Evolutionary conservation across 2,797 vertebrate genomes (phyloP).

Genomic region (Sebastes dallii): DNA sequence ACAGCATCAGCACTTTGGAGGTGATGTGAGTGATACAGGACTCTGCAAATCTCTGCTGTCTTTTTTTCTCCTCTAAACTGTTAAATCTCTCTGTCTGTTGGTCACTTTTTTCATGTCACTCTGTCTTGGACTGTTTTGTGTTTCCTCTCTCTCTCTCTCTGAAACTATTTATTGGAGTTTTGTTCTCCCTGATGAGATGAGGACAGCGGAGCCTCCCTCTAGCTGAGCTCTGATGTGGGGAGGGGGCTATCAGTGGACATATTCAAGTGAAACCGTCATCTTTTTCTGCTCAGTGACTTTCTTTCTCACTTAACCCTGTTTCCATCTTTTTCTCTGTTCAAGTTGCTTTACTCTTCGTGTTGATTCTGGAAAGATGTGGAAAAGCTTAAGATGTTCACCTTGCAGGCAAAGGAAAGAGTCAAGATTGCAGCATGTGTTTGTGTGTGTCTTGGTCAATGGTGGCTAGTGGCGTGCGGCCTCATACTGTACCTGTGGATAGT

Average conservation of each 20-base stretch:
- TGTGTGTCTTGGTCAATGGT: background rate
- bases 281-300: background rate
- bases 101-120: background rate
- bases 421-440: background rate
- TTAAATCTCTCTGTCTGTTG: background rate
- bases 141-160: background rate
- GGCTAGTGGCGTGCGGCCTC: background rate
- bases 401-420: background rate
- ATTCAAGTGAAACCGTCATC: constrained; percentile 3
- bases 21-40: background rate
- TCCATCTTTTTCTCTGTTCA: background rate
- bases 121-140: background rate
- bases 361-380: constrained; percentile 8
- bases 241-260: background rate
- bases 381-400: constrained; percentile 4
- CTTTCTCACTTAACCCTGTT: background rate
- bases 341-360: constrained; percentile 14
- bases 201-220: background rate
- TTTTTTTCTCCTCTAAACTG: background rate
- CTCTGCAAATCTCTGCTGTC: background rate
- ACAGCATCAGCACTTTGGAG: constrained; percentile 39
- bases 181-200: constrained; percentile 2
- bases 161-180: background rate
- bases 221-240: background rate
- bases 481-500: background rate